Conservation (phyloP, 1,140 invertebrate genomes). For the Lysiphlebus fabarum region DNA sequence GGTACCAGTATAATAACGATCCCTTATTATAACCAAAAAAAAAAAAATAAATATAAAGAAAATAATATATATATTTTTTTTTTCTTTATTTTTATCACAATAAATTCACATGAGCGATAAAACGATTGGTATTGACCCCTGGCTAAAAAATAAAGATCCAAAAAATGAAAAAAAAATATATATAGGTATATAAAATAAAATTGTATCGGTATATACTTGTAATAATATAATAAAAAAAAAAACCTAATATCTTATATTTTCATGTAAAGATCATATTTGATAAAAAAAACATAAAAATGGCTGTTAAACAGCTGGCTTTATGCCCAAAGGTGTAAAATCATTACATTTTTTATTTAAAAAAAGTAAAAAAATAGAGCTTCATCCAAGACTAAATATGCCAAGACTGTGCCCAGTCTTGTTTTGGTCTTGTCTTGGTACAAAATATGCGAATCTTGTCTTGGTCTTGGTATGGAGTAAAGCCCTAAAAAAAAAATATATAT, state of each 20-base stretch:
- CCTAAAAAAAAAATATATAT: slow-evolving; percentile 8
- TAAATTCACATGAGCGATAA: not conserved
- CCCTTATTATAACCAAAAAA: slow-evolving; percentile 8
- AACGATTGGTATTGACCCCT: not conserved
- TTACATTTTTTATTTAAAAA: no score
- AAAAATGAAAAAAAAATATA: no score
- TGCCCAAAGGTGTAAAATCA: slow-evolving; percentile 4
- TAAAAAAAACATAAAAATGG: slow-evolving; percentile 4
- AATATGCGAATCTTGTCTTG: no score
- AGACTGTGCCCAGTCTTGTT: no score
- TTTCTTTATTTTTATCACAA: no score
- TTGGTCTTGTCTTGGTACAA: no score
- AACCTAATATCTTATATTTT: slow-evolving; percentile 14
- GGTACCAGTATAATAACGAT: not conserved
- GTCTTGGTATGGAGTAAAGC: no score
- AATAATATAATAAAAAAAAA: slow-evolving; percentile 12
- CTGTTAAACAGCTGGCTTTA: slow-evolving; percentile 2
- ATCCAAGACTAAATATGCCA: no score
- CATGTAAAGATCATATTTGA: slow-evolving; percentile 6
- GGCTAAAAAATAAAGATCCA: no score
- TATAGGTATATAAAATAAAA: no score
- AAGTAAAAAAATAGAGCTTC: no score
- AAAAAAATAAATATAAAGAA: not conserved
- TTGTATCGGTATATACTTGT: not conserved
- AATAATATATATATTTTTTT: no score